Evolutionary conservation across 2,113 vertebrate species (phyloP).

Genomic region (Eretmochelys imbricata): DNA sequence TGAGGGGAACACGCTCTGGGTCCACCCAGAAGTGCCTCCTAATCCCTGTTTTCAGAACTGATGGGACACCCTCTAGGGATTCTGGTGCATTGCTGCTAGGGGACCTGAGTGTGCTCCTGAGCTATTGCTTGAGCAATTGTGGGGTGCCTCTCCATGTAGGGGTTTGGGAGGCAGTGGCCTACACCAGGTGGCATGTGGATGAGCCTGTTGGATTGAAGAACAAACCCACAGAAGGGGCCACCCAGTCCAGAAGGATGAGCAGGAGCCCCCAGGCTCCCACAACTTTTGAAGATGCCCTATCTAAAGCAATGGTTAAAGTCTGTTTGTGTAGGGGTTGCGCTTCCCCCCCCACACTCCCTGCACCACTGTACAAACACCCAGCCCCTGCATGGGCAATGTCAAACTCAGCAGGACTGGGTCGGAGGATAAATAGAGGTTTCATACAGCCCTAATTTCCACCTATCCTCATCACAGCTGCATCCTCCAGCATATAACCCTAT

Average conservation of each 20-base stretch:
- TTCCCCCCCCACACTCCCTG: too few relatives aligned
- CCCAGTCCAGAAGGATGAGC: background rate
- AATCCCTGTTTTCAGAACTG: too few relatives aligned
- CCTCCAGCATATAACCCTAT: background rate
- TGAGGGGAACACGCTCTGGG: too few relatives aligned
- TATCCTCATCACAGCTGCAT: background rate
- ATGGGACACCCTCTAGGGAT: background rate
- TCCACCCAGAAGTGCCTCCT: too few relatives aligned
- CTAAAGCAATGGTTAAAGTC: background rate
- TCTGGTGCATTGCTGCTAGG: background rate
- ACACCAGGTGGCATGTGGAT: accelerated
- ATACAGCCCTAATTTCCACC: background rate
- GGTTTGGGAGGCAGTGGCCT: background rate
- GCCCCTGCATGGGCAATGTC: background rate
- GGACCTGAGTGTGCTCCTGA: background rate
- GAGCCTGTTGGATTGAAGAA: background rate
- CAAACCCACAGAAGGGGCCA: background rate
- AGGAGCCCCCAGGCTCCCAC: background rate
- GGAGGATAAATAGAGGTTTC: background rate
- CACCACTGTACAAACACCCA: too few relatives aligned
- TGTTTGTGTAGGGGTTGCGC: too few relatives aligned
- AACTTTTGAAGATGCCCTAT: background rate
- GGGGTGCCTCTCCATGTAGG: too few relatives aligned
- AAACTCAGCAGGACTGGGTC: background rate
- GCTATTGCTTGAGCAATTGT: too few relatives aligned